phyloP scores from a whole-genome alignment of 2,797 vertebrate species.

The Cyprinodon diabolis region DNA sequence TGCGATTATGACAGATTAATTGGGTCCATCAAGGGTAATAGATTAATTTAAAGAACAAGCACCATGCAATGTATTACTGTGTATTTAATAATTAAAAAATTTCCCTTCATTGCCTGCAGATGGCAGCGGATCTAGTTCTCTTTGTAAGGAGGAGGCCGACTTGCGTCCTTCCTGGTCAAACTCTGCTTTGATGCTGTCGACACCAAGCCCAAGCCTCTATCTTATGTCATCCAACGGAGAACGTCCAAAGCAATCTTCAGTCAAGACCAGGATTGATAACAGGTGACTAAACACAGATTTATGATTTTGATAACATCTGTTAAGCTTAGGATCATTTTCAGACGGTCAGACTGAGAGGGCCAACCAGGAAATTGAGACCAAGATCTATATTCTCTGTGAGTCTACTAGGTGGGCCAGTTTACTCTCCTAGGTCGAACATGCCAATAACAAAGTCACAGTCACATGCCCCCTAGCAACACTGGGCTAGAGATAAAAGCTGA shows the following conservation, averaged over 20 bases:
- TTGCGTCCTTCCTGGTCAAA: constrained; percentile 15
- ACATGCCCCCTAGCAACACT: too few species aligned
- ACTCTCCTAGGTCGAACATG: too few species aligned
- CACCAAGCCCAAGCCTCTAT: constrained; percentile 28
- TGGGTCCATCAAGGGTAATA: not conserved
- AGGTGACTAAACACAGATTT: constrained; percentile 38
- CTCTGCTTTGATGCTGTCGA: constrained; percentile 16
- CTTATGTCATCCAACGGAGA: constrained; percentile 29
- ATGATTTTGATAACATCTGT: not conserved
- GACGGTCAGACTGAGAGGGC: too few species aligned
- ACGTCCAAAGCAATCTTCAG: constrained; percentile 23
- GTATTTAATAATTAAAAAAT: not conserved
- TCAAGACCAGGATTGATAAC: constrained; percentile 36
- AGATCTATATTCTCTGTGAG: too few species aligned
- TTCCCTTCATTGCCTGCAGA: constrained; percentile 16
- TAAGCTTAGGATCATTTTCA: not conserved
- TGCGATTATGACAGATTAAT: not conserved
- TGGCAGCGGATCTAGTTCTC: constrained; percentile 2
- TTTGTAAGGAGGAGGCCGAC: constrained; percentile 59
- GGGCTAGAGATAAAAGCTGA: too few species aligned
- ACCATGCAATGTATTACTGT: not conserved
- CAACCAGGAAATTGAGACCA: too few species aligned
- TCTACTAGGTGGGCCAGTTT: too few species aligned
- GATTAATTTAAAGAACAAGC: not conserved
- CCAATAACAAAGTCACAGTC: too few species aligned